A percentile compares a stretch with the other conserved stretches of the same genome.
phyloP scores from a whole-genome alignment of 2,113 vertebrate genomes.

The Oryzias celebensis region DNA sequence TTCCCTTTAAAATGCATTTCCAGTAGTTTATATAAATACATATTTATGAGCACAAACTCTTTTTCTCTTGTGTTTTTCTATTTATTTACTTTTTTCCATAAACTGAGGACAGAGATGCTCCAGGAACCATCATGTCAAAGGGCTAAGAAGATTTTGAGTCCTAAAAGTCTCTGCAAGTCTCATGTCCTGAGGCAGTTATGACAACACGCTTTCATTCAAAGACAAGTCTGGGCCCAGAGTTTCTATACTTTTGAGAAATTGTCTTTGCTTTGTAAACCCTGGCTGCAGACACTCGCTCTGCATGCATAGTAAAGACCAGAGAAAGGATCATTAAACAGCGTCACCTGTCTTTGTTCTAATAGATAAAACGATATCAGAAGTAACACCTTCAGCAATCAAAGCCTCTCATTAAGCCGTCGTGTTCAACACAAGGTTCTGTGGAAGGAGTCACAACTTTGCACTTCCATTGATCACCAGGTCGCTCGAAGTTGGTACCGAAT shows the following conservation, averaged over 20 bases:
- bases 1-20: no score
- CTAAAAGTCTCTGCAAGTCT: constrained; percentile 56
- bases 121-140: constrained; percentile 12
- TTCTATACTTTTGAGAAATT: constrained; percentile 57
- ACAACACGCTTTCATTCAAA: constrained; percentile 63
- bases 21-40: background rate
- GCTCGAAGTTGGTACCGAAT: no score
- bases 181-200: constrained; percentile 71
- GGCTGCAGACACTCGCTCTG: constrained; percentile 24
- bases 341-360: constrained; percentile 17
- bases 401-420: constrained; percentile 10
- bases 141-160: constrained; percentile 12
- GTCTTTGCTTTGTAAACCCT: constrained; percentile 55
- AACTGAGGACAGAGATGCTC: background rate
- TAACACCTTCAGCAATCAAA: constrained; percentile 17
- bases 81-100: constrained; percentile 5
- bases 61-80: background rate
- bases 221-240: constrained; percentile 73
- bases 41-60: background rate
- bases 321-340: constrained; percentile 15
- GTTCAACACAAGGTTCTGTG: background rate
- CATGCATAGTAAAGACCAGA: constrained; percentile 24
- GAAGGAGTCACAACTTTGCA: background rate
- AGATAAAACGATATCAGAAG: constrained; percentile 19
- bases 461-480: no score